Base-by-base conservation (phyloP, 37 sponge, comb jelly and placozoan genomes). In the Halichondria panicea region DNA sequence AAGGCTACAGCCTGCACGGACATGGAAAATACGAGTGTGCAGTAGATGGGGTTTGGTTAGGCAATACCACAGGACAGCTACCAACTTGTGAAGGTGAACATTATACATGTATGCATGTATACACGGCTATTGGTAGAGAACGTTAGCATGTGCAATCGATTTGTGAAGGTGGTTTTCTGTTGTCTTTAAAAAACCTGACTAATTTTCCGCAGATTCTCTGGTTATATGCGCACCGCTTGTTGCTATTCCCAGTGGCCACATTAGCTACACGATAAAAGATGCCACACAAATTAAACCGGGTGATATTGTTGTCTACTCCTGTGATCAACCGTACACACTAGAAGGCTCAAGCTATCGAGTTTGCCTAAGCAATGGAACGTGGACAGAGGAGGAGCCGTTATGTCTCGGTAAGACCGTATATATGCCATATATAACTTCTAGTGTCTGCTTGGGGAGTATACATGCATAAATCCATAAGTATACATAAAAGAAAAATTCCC, bases 371-470 rank as follows among this genome's bases (percentile, higher is more conserved):
- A 72, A 72, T 72, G 73, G 73, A 34, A 72, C 37, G 33, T 72
- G 73, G 73, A 72, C 58, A 57, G 73, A 12, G 3, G 18, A 18
- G 35, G 58, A 72, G 37, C 73, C 73, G 6, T 8, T 21, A 15
- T 72, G 73, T 55, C 34, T 72, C 57, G 73, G 73, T 68, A 31
- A 68, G 69, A 11, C 4, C n/a, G n/a, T n/a, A n/a, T n/a, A n/a
- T n/a, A n/a, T n/a, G n/a, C n/a, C n/a, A n/a, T n/a, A n/a, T n/a
- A n/a, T n/a, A n/a, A n/a, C n/a, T n/a, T n/a, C n/a, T n/a, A n/a
- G n/a, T n/a, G n/a, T n/a, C n/a, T n/a, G n/a, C n/a, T n/a, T n/a
- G n/a, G n/a, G n/a, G n/a, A n/a, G n/a, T n/a, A n/a, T n/a, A n/a
- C n/a, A n/a, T n/a, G n/a, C n/a, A n/a, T n/a, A n/a, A n/a, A n/a